Evolutionary conservation across 2,888 invertebrate species (phyloP), one percentile per base, ranked within the genome.

Genomic region (Latrodectus hesperus): DNA sequence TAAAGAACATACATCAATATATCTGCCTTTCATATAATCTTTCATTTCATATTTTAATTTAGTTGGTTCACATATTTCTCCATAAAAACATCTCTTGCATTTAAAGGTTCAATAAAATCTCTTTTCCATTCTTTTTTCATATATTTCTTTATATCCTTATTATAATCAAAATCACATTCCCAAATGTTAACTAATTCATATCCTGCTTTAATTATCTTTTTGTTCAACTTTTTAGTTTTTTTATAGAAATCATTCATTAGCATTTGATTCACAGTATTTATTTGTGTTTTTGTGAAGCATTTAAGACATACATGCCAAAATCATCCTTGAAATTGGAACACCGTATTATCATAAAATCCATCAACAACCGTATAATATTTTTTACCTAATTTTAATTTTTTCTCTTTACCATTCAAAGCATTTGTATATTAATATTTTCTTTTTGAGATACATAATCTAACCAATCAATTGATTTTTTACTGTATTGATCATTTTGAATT

Each of bases 391-490:
- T 17, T 67, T 0, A 5, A 67, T 11, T 67, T 68, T 68, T 68
- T 17, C 67, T 68, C 67, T 68, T 12, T 0, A 10, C 26, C 67
- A 68, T 68, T 17, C 11, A 67, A 26, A 68, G 67, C 67, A 68
- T 68, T 22, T 22, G 17, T 68, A 17, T 68, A 68, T 68, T 26
- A 22, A 68, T 68, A 68, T 68, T 68, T 22, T 67, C 10, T 17
- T 67, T 17, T 67, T 67, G 22, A 17, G 67, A 68, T 68, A 68
- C 9, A 17, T 9, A 22, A 22, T 17, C 11, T 67, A 67, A 67
- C 67, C 67, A 67, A 67, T 1, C 67, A 17, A 67, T 60, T 65
- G 76, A 51, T 65, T 76, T 65, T 76, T 76, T 65, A 76, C 65
- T 76, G 9, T 76, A 76, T 49, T n/a, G n/a, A n/a, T 76, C 60